phyloP scores from a whole-genome alignment of 37 sponge, comb jelly and placozoan species.

The Eunapius fragilis region DNA sequence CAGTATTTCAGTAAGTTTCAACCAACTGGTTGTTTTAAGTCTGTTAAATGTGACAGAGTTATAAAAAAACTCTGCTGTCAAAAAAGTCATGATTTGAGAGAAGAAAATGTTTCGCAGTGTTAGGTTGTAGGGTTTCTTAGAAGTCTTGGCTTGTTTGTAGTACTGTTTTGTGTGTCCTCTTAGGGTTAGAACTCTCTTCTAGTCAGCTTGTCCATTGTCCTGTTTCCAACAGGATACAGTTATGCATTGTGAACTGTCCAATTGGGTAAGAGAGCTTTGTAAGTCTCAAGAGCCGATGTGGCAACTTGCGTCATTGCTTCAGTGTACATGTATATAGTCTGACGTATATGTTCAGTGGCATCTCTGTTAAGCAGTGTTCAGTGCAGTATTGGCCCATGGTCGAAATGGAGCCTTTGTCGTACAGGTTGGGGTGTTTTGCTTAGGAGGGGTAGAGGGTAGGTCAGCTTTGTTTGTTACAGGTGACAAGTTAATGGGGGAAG shows the following conservation, averaged over 20 bases:
- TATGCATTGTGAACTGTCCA: constrained; percentile 1
- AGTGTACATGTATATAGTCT: neutral
- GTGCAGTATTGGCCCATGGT: constrained; percentile 76
- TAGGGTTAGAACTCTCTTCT: neutral
- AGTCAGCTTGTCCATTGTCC: neutral
- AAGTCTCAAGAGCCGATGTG: constrained; percentile 10
- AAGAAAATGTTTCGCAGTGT: constrained; percentile 16
- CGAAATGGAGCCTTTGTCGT: constrained; percentile 73
- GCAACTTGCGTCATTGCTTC: neutral
- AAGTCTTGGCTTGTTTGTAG: constrained; percentile 36
- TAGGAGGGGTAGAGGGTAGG: constrained; percentile 34
- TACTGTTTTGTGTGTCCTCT: constrained; percentile 9
- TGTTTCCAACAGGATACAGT: neutral
- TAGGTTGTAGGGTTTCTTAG: neutral
- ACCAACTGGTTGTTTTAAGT: neutral
- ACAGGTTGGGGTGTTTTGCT: neutral
- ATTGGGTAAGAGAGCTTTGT: constrained; percentile 3
- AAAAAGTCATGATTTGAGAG: constrained; percentile 3
- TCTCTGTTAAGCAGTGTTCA: constrained; percentile 2
- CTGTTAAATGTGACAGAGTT: neutral
- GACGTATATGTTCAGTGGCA: constrained; percentile 20
- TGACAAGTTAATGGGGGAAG: neutral
- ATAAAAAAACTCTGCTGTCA: neutral
- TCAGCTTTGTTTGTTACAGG: neutral
- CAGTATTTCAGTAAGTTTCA: neutral